Conservation (phyloP, 2,888 invertebrate genomes). For the Orthosia cruda region DNA sequence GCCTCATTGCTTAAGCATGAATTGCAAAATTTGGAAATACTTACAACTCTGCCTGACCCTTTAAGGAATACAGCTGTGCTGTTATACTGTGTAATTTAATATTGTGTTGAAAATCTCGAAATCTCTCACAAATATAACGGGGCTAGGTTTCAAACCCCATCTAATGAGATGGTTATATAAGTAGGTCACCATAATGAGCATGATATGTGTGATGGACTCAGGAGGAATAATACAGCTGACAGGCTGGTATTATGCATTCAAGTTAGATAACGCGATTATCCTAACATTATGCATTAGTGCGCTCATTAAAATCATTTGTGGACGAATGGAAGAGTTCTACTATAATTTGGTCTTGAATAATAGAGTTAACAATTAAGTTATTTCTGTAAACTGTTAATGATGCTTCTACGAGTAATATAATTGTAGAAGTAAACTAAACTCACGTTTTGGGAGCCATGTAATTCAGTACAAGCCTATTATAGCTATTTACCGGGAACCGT, state of each 20-base stretch:
- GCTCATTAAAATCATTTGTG: slow-evolving; percentile 29
- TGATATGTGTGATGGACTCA: slow-evolving; percentile 25
- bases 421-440: too few species aligned
- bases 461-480: too few species aligned
- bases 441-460: too few species aligned
- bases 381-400: too few species aligned
- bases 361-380: background rate
- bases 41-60: too few species aligned
- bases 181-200: slow-evolving; percentile 13
- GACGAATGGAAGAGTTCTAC: background rate
- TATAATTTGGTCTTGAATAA: background rate
- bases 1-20: too few species aligned
- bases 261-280: slow-evolving; percentile 27
- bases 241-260: slow-evolving; percentile 14
- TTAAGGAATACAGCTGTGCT: too few species aligned
- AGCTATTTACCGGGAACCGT: too few species aligned
- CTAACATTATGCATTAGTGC: slow-evolving; percentile 8
- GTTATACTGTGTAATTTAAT: too few species aligned
- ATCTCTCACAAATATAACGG: too few species aligned
- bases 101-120: background rate
- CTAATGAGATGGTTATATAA: slow-evolving; percentile 13
- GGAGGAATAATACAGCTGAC: slow-evolving; percentile 20
- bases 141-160: background rate
- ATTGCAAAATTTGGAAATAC: too few species aligned
- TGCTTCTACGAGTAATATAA: too few species aligned